These are phyloP conservation scores for Heterotis niloticus DNA, from an alignment of 2,113 vertebrate genomes.

Conservation along the genomic window DNA sequence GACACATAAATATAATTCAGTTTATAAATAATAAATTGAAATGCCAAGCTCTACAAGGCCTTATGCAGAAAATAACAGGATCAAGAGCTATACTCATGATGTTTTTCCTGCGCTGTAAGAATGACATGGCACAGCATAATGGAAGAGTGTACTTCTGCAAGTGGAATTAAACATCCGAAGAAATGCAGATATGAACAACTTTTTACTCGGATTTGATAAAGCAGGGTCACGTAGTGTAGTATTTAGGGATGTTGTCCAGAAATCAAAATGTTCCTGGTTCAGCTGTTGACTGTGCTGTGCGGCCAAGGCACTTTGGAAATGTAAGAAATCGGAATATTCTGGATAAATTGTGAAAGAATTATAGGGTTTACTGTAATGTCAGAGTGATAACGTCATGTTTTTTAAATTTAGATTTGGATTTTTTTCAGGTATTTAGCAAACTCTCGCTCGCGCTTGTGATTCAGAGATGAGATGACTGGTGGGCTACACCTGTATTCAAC, in stretches of 20 bases:
- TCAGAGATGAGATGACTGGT: background rate
- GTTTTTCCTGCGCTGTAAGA: slow-evolving; percentile 34
- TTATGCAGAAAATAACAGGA: slow-evolving; percentile 41
- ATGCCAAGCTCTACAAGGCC: slow-evolving; percentile 25
- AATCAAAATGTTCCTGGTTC: too few species aligned
- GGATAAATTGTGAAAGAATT: too few species aligned
- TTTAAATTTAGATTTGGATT: background rate
- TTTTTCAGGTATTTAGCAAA: background rate
- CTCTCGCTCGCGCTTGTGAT: background rate
- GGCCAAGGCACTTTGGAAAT: too few species aligned
- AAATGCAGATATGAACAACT: too few species aligned
- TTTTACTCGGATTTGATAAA: background rate
- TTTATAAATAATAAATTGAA: slow-evolving; percentile 56
- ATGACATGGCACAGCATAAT: slow-evolving; percentile 31
- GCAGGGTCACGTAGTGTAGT: background rate
- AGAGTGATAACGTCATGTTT: too few species aligned
- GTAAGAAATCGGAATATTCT: too few species aligned
- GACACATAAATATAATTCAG: slow-evolving; percentile 48
- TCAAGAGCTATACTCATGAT: slow-evolving; percentile 35
- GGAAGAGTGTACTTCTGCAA: background rate
- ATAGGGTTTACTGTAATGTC: too few species aligned
- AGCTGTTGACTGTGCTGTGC: too few species aligned
- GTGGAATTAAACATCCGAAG: background rate
- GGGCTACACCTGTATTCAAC: background rate
- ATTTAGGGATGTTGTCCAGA: background rate